Conservation (phyloP, 92 coral and sea anemone species). For the Virgularia gustaviana region DNA sequence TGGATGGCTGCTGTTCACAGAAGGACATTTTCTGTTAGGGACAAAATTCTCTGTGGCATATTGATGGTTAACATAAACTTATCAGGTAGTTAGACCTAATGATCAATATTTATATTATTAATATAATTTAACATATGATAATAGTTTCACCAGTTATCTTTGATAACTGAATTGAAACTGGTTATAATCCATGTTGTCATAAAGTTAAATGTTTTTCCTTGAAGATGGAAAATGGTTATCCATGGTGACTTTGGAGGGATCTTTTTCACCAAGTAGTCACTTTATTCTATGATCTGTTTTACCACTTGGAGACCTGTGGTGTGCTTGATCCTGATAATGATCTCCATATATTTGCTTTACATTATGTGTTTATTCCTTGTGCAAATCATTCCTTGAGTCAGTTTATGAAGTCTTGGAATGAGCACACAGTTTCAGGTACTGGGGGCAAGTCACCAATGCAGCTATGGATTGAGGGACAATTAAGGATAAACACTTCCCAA, state of each 20-base stretch:
- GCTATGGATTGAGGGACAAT: conserved; percentile 20
- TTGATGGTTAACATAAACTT: conserved; percentile 5
- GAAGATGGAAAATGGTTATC: not conserved
- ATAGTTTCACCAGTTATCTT: not conserved
- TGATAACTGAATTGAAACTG: not conserved
- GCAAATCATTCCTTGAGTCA: not conserved
- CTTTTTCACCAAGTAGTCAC: conserved; percentile 3
- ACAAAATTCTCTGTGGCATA: conserved; percentile 66
- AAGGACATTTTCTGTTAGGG: conserved; percentile 56
- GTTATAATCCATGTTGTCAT: not conserved
- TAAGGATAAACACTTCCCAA: not conserved
- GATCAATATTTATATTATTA: too few species aligned
- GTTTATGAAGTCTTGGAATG: conserved; percentile 16
- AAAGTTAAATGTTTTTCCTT: not conserved
- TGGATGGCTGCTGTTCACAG: conserved; percentile 56
- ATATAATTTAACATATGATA: conserved; percentile 21
- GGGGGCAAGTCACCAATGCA: conserved; percentile 20
- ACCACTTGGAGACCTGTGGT: conserved; percentile 14
- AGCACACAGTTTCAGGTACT: conserved; percentile 1
- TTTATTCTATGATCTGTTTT: not conserved
- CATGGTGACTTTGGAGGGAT: not conserved
- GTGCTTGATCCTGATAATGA: conserved; percentile 20
- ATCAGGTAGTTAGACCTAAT: too few species aligned
- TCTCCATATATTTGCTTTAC: conserved; percentile 20
- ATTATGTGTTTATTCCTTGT: conserved; percentile 7